Conservation (phyloP, 2,888 invertebrate species). For the Hydrotaea diabolus region DNA sequence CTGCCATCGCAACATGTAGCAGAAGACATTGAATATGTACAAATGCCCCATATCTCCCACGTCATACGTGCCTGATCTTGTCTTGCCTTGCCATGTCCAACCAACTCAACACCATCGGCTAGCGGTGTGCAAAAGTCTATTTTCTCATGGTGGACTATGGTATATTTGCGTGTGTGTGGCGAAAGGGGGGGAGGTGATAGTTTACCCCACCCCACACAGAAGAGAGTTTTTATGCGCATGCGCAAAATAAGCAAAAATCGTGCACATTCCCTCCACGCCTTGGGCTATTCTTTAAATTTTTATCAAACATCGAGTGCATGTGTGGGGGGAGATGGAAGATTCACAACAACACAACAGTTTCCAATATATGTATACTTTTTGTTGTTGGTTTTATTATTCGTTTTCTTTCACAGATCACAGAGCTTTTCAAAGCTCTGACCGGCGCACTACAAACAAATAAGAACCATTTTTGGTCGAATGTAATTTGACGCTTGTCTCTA, state of each 20-base stretch:
- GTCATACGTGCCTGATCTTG: neutral
- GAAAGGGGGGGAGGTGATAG: neutral
- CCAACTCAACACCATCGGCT: neutral
- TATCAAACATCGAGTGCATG: neutral
- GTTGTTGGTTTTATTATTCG: neutral
- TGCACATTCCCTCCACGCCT: constrained; percentile 37
- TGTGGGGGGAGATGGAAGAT: neutral
- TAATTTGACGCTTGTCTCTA: constrained; percentile 78
- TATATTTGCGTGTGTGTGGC: neutral
- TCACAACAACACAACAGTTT: neutral
- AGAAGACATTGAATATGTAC: constrained; percentile 37
- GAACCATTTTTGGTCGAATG: constrained; percentile 81
- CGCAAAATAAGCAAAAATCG: constrained; percentile 71
- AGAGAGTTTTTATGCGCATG: constrained; percentile 72
- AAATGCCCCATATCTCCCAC: neutral
- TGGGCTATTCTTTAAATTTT: constrained; percentile 2
- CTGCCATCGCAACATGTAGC: neutral
- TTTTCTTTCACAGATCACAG: constrained; percentile 32
- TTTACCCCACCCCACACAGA: constrained; percentile 34
- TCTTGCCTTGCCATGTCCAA: neutral
- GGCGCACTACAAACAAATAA: constrained; percentile 67
- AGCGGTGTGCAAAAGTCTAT: constrained; percentile 39
- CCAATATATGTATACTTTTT: no score
- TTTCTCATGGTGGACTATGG: neutral
- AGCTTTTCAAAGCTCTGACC: constrained; percentile 69